Evolutionary conservation across 2,888 invertebrate genomes (phyloP).

Genomic region (Harpagoxenus sublaevis): DNA sequence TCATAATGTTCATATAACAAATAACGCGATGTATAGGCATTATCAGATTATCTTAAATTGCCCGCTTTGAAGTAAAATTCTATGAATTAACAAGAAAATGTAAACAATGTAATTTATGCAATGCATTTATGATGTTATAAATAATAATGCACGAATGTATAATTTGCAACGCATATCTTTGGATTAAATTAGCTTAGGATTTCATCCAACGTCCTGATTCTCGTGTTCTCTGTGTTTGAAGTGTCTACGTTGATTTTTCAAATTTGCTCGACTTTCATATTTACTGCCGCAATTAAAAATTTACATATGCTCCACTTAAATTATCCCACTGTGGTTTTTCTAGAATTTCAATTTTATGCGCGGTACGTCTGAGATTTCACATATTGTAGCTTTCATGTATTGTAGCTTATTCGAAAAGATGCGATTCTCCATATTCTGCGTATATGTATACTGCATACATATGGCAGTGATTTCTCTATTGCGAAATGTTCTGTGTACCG

Average conservation of each 20-base stretch:
- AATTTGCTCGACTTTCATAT: slow-evolving; percentile 29
- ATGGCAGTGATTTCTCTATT: slow-evolving; percentile 67
- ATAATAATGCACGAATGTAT: slow-evolving; percentile 33
- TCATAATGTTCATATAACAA: not conserved
- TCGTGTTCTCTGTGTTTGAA: slow-evolving; percentile 15
- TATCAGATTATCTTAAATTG: not conserved
- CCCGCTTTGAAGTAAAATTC: not conserved
- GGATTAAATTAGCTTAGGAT: slow-evolving; percentile 34
- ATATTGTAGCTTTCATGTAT: not conserved
- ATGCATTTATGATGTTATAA: slow-evolving; percentile 28
- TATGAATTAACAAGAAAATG: not conserved
- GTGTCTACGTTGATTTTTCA: slow-evolving; percentile 27
- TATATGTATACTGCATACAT: slow-evolving; percentile 27
- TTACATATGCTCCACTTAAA: slow-evolving; percentile 20
- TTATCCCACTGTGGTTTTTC: not conserved
- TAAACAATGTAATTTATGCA: slow-evolving; percentile 18
- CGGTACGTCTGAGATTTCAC: not conserved
- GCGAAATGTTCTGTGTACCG: slow-evolving; percentile 61
- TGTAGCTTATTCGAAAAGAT: not conserved
- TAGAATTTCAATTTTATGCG: slow-evolving; percentile 15
- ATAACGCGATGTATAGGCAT: not conserved
- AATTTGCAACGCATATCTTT: slow-evolving; percentile 27
- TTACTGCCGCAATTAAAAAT: slow-evolving; percentile 38
- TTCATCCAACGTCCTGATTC: not conserved
- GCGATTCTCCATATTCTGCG: slow-evolving; percentile 46